Percentiles rank a stretch among this genome's conserved stretches.
Conservation (phyloP, 2,888 invertebrate species). For the Machimus atricapillus region DNA sequence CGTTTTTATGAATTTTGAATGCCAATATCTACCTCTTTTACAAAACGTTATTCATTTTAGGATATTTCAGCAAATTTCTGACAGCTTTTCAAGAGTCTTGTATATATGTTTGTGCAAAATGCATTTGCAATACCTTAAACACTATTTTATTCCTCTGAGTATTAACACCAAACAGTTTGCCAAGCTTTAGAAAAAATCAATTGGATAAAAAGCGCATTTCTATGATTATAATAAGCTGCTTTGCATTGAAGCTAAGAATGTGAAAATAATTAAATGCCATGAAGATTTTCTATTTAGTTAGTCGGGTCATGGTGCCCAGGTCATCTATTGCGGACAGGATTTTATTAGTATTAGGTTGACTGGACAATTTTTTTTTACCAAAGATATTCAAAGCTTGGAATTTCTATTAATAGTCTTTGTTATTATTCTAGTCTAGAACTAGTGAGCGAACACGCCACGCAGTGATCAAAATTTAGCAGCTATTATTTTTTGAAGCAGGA, state of each 20-base stretch:
- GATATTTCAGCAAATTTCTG: slow-evolving; percentile 17
- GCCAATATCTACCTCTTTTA: slow-evolving; percentile 2
- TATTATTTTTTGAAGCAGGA: background rate
- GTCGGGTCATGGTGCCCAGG: background rate
- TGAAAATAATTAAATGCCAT: background rate
- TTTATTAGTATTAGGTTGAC: background rate
- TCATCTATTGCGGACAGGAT: background rate
- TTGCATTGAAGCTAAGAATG: background rate
- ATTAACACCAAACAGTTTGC: background rate
- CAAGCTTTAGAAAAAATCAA: slow-evolving; percentile 1
- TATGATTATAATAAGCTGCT: background rate
- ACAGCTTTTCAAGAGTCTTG: slow-evolving; percentile 32
- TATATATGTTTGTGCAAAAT: slow-evolving; percentile 40
- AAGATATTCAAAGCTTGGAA: background rate
- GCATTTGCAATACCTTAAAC: slow-evolving; percentile 32
- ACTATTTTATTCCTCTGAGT: slow-evolving; percentile 1
- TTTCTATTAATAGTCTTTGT: background rate
- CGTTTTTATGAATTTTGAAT: slow-evolving; percentile 2
- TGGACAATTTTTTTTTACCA: background rate
- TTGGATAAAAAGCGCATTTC: background rate
- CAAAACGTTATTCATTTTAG: background rate
- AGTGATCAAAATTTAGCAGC: too few species aligned
- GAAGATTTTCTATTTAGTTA: background rate
- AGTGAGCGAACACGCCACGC: too few species aligned
- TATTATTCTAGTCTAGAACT: too few species aligned